Conservation (phyloP, 2,113 vertebrate species). For the Tylochromis polylepis region DNA sequence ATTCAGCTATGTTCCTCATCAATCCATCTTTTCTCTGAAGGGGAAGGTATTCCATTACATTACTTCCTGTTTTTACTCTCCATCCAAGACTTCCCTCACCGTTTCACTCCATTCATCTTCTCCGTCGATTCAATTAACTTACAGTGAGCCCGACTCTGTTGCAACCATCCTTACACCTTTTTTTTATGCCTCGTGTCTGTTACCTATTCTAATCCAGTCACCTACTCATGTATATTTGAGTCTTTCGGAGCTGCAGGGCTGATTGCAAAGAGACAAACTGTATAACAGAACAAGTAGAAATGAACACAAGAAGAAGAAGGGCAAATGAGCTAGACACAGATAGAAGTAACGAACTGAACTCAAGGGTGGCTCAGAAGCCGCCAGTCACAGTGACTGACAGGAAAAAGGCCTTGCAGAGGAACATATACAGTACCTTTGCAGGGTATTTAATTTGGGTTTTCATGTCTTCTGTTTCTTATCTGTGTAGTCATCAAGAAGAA, state of each 20-base stretch:
- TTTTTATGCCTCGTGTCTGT: background rate
- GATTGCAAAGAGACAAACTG: constrained; percentile 28
- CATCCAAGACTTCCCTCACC: background rate
- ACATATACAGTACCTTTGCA: background rate
- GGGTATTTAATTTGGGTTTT: background rate
- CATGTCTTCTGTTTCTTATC: background rate
- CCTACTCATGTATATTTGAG: constrained; percentile 7
- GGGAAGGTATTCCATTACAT: background rate
- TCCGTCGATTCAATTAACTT: background rate
- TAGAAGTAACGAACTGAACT: constrained; percentile 18
- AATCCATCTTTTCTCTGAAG: constrained; percentile 38
- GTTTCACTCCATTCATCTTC: background rate
- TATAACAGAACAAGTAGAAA: background rate
- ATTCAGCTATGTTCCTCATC: constrained; percentile 52
- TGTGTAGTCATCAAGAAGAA: background rate
- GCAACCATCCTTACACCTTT: background rate
- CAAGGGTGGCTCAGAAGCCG: background rate
- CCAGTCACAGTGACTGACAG: constrained; percentile 38
- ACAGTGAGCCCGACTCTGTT: background rate
- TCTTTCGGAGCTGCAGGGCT: constrained; percentile 30
- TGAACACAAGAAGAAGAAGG: constrained; percentile 6
- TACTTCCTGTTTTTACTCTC: background rate
- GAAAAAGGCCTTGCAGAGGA: background rate
- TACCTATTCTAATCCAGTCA: constrained; percentile 15
- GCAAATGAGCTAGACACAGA: constrained; percentile 15